Conservation (phyloP, 2,797 vertebrate species). For the Chromis chromis region DNA sequence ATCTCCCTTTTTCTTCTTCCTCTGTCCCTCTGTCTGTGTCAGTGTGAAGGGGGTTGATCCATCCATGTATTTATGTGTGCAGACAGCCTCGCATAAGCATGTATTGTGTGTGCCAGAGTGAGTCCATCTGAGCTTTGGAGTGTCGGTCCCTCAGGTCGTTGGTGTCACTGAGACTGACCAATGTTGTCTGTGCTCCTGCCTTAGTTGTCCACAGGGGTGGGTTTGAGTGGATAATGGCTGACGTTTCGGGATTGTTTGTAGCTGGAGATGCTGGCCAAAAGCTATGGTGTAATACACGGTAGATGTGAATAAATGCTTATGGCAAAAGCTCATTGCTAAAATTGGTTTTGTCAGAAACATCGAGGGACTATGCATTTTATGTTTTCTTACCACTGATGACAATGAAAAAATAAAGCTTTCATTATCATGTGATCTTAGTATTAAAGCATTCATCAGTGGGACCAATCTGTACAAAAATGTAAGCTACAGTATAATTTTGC, state of each 20-base stretch:
- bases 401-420: not conserved
- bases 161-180: conserved; percentile 14
- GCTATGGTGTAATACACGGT: not conserved
- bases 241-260: conserved; percentile 32
- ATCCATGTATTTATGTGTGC: conserved; percentile 1
- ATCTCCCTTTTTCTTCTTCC: not conserved
- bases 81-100: conserved; percentile 4
- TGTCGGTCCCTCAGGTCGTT: conserved; percentile 22
- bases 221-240: conserved; percentile 48
- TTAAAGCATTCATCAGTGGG: not conserved
- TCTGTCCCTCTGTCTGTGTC: not conserved
- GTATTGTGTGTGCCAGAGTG: conserved; percentile 32
- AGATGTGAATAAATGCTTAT: conserved; percentile 14
- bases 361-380: no score
- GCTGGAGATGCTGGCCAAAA: conserved; percentile 22
- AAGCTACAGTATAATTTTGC: no score
- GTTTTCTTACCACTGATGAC: no score
- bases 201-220: conserved; percentile 2
- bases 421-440: not conserved
- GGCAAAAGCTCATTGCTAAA: conserved; percentile 3
- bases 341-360: not conserved
- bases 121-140: conserved; percentile 16
- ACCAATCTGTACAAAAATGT: not conserved
- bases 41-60: not conserved
- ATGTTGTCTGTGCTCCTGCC: conserved; percentile 28